These are phyloP conservation scores for Numenius arquata DNA, from an alignment of 2,113 vertebrate genomes.

Conservation along the genomic window DNA sequence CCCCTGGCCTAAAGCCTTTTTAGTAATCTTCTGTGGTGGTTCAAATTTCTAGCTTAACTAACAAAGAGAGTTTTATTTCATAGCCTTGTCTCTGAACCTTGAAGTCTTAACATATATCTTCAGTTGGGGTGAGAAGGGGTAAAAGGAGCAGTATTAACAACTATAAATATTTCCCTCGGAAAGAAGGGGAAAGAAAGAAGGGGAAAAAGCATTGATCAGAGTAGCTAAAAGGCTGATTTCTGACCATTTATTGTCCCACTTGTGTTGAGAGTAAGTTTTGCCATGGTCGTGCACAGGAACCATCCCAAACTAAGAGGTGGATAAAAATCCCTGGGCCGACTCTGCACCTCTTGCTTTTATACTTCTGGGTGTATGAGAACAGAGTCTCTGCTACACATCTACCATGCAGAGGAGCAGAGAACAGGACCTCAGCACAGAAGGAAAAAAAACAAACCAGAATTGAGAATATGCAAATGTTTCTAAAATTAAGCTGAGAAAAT, in stretches of 20 bases:
- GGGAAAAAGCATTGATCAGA: background rate
- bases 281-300: background rate
- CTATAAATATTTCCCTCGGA: background rate
- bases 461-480: background rate
- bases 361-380: background rate
- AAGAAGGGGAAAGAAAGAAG: background rate
- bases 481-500: background rate
- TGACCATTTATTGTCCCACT: background rate
- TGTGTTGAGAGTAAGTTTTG: background rate
- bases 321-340: background rate
- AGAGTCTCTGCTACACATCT: background rate
- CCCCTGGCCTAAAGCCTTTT: background rate
- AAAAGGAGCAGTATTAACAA: background rate
- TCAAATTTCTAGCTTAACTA: background rate
- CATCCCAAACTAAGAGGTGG: background rate
- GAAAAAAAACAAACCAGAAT: background rate
- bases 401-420: fast-evolving
- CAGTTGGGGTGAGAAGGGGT: background rate
- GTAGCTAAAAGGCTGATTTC: background rate
- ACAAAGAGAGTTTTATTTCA: background rate
- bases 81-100: background rate
- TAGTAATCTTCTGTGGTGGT: background rate
- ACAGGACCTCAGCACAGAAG: background rate
- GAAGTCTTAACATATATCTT: background rate
- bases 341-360: background rate